phyloP scores from a whole-genome alignment of 1,140 invertebrate species.

The Drosophila insularis region DNA sequence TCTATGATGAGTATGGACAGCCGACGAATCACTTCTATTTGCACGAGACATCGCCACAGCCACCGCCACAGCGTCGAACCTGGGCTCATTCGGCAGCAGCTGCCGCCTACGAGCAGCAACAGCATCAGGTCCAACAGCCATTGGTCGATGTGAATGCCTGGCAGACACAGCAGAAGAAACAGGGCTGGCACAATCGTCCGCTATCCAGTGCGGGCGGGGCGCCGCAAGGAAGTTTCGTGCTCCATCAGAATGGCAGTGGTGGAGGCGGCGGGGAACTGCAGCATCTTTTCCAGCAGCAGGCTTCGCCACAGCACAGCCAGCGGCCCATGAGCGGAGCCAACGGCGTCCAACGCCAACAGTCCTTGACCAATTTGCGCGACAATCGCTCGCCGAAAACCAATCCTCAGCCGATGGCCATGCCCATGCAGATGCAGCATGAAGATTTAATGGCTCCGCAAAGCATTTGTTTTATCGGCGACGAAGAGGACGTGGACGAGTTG shows the following conservation, averaged over 20 bases:
- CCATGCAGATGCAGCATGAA: conserved; percentile 63
- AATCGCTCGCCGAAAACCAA: conserved; percentile 72
- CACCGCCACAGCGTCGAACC: conserved; percentile 87
- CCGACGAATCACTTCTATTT: conserved; percentile 87
- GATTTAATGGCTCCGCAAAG: conserved; percentile 90
- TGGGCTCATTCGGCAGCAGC: conserved; percentile 88
- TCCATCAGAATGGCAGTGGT: conserved; percentile 75
- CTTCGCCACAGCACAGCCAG: conserved; percentile 70
- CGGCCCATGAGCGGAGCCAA: conserved; percentile 43
- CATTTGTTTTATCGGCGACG: conserved; percentile 94
- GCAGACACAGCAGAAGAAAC: conserved; percentile 73
- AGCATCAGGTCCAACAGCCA: conserved; percentile 61
- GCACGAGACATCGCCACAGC: conserved; percentile 85
- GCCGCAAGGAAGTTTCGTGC: conserved; percentile 68
- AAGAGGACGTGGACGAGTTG: conserved; percentile 81
- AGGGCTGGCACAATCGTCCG: conserved; percentile 63
- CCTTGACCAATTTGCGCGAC: conserved; percentile 73
- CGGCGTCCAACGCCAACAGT: conserved; percentile 79
- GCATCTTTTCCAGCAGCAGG: conserved; percentile 81
- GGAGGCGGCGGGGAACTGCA: conserved; percentile 75
- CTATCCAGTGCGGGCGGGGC: conserved; percentile 52
- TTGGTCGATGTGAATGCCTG: conserved; percentile 76
- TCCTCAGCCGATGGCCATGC: conserved; percentile 85
- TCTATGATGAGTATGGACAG: conserved; percentile 76
- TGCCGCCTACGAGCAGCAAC: conserved; percentile 80